Evolutionary conservation across 2,888 invertebrate species (phyloP), one percentile per base, ranked within the genome.

Genomic region (Philaethria dido): DNA sequence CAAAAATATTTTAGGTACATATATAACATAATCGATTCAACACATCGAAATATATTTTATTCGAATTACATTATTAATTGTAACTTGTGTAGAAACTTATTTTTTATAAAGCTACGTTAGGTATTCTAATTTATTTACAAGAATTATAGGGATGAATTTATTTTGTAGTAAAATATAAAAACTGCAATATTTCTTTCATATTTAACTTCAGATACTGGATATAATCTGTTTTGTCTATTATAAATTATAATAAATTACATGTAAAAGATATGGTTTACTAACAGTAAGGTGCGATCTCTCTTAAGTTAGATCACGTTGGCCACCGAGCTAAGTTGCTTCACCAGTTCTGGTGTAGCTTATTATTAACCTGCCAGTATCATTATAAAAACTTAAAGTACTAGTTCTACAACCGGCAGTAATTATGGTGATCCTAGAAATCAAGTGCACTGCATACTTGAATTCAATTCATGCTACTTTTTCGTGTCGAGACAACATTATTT

Each of bases 371-470:
- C 59, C 36, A 33, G 61, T 69, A 62, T 44, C 45, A 47, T 50
- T 62, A 39, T 47, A 64, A 71, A 71, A 69, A 64, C 64, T 61
- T 48, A 62, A 61, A 57, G 62, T 64, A 55, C 71, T 64, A 29
- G 71, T 70, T 69, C 48, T 59, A 62, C 69, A 18, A 22, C 60
- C 59, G 54, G 33, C 57, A 60, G 63, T 64, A 48, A 70, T 69
- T 66, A 70, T 69, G 69, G 66, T 50, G 33, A 64, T 64, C 42
- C 42, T 55, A 61, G 66, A 66, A 66, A 69, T 66, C 69, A 47
- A 66, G 66, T 66, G 33, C n/a, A 16, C 48, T 66, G 36, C 44
- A 62, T 42, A 64, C 22, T 69, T 44, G 69, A 44, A 48, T 54
- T 54, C 18, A 48, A 54, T 33, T 22, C 54, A 22, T 47, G 11